Evolutionary conservation across 2,888 invertebrate species (phyloP).

Genomic region (Leptopilina drosophilae): DNA sequence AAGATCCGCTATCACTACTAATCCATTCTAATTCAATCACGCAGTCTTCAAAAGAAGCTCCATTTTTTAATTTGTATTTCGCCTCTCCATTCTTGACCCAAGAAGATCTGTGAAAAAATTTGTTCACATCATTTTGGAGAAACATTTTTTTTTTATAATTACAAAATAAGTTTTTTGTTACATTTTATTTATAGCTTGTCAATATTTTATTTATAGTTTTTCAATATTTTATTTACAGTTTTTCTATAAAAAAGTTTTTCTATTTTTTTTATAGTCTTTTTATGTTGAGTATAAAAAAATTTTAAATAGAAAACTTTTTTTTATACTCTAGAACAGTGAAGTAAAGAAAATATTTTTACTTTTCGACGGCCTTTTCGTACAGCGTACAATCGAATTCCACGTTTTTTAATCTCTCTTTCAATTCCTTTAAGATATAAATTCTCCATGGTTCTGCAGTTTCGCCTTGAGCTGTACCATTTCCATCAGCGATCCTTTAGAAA

Average conservation of each 20-base stretch:
- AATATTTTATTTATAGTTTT: too few relatives aligned
- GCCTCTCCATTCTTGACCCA: constrained; percentile 92
- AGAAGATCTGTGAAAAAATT: constrained; percentile 79
- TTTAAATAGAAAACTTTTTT: too few relatives aligned
- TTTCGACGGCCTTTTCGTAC: constrained; percentile 89
- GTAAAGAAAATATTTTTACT: constrained; percentile 70
- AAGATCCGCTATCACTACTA: constrained; percentile 80
- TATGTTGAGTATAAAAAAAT: too few relatives aligned
- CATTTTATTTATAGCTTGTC: too few relatives aligned
- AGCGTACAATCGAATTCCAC: constrained; percentile 79
- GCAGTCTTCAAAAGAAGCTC: constrained; percentile 84
- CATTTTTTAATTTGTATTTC: constrained; percentile 79
- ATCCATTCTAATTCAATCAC: constrained; percentile 91
- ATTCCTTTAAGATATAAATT: constrained; percentile 83
- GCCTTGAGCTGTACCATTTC: constrained; percentile 79
- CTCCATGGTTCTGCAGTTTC: constrained; percentile 88
- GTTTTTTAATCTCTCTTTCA: constrained; percentile 80
- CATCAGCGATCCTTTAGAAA: constrained; percentile 77
- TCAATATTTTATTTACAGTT: constrained; percentile 15
- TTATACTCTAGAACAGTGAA: not conserved
- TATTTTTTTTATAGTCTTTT: not conserved
- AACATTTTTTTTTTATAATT: too few relatives aligned
- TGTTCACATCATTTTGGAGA: not conserved
- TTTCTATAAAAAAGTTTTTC: too few relatives aligned
- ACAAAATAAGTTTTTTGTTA: too few relatives aligned